Base-by-base conservation (phyloP, 2,113 vertebrate genomes). In the Elgaria multicarinata region DNA sequence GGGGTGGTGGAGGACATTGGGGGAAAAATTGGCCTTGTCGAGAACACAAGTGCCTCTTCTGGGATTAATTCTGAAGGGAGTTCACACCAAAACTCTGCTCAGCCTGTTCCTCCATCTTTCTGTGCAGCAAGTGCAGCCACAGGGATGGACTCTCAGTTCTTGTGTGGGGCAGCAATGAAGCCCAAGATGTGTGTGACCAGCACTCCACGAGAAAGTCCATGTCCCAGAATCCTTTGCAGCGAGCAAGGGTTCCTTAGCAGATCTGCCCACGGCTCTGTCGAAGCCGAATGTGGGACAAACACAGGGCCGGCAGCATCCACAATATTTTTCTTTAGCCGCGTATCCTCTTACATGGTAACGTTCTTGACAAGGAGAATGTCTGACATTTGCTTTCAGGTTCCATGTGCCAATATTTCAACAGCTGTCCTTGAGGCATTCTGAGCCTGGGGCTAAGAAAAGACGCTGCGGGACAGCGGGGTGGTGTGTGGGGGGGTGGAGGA, bases 1-100 rank as follows among this genome's bases (percentile, higher is more conserved):
- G 8, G 26, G 1, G 64, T 44, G 71, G 14, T 20, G 69, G 13
- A 62, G 26, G 55, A 33, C 46, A 9, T 67, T 53, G n/a, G n/a
- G n/a, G 12, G 28, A 42, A 26, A 42, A 53, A 87, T 50, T 22
- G 0, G 10, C 4, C 3, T 18, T 79, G 62, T 20, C 31, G 46
- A 0, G 0, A 91, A 39, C 13, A 36, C n/a, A n/a, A n/a, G n/a
- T n/a, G n/a, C n/a, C 71, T 92, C 91, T 6, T 31, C 2, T 20
- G 69, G 31, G 86, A 93, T 85, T 93, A 85, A 94, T 24, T 92
- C 62, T 58, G 39, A 86, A 88, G 55, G n/a, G 62, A 18, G 62
- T 87, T 90, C 92, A 85, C 85, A 90, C 78, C 1, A 0, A 31
- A 76, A n/a, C n/a, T n/a, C n/a, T n/a, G n/a, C n/a, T n/a, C n/a